Conservation (phyloP, 2,797 vertebrate species). For the Nannoperca australis region DNA sequence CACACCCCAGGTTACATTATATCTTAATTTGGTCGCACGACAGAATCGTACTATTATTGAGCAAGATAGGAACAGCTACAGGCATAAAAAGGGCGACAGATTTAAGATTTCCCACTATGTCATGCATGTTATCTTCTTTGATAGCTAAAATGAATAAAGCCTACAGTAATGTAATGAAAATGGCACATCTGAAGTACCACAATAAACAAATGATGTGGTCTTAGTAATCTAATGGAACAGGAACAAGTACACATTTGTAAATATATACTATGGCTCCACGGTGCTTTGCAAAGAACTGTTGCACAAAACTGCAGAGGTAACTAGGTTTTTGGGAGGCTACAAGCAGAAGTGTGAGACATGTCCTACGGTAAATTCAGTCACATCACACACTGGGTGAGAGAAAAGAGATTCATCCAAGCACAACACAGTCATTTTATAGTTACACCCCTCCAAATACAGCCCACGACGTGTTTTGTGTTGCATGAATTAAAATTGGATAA, state of each 20-base stretch:
- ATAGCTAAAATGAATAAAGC: conserved; percentile 3
- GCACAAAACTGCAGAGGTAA: neutral
- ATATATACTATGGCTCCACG: neutral
- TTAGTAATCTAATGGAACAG: conserved; percentile 1
- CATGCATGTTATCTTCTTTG: conserved; percentile 36
- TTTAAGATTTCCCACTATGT: conserved; percentile 30
- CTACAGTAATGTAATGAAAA: conserved; percentile 18
- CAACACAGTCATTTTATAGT: neutral
- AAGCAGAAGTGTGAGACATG: neutral
- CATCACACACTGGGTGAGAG: neutral
- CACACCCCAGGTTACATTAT: conserved; percentile 58
- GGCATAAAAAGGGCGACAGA: conserved; percentile 16
- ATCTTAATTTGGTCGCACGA: conserved; percentile 57
- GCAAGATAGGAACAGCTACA: conserved; percentile 25
- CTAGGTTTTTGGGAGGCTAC: neutral
- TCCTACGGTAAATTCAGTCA: neutral
- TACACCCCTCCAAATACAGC: neutral
- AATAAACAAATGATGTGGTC: conserved; percentile 18
- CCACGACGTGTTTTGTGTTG: neutral
- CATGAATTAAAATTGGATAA: neutral
- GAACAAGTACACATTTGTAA: neutral
- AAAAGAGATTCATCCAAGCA: neutral
- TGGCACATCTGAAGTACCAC: neutral
- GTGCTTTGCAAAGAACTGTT: neutral
- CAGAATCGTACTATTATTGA: conserved; percentile 46